phyloP scores from a whole-genome alignment of 53 echinoderm and acorn worm species.

The Paracentrotus lividus region DNA sequence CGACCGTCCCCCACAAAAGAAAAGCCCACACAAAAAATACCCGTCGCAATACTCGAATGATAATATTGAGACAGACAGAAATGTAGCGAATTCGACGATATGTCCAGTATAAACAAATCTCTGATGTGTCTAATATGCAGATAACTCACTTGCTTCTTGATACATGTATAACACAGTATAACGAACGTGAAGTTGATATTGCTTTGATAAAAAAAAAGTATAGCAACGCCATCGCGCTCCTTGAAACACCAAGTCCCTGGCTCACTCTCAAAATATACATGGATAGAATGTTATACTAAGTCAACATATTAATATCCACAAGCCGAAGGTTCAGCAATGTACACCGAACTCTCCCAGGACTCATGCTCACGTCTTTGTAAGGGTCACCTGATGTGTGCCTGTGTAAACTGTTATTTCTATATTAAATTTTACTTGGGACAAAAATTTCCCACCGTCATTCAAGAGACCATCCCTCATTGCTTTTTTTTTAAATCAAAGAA shows the following conservation, averaged over 20 bases:
- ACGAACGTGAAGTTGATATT: conserved; percentile 6
- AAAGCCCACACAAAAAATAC: conserved; percentile 55
- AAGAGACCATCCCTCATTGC: neutral
- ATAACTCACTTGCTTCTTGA: conserved; percentile 56
- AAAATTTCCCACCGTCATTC: neutral
- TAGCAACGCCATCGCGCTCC: conserved; percentile 18
- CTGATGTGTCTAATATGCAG: conserved; percentile 56
- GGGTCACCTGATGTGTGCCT: conserved; percentile 9
- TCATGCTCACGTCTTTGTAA: neutral
- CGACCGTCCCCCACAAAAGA: conserved; percentile 51
- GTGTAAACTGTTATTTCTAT: conserved; percentile 12
- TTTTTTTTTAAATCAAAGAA: neutral
- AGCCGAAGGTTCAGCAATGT: conserved; percentile 38
- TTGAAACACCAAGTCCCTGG: conserved; percentile 34
- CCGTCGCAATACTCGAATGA: conserved; percentile 62
- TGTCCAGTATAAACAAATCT: conserved; percentile 31
- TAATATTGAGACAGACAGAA: conserved; percentile 68
- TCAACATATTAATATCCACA: conserved; percentile 67
- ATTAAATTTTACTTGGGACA: neutral
- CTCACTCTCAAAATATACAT: conserved; percentile 59
- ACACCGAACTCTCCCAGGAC: conserved; percentile 28
- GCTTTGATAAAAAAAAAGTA: neutral
- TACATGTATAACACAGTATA: neutral
- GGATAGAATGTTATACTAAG: conserved; percentile 63
- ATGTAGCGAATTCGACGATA: conserved; percentile 58